phyloP scores from a whole-genome alignment of 2,797 vertebrate genomes.

The Sorex maritimensis region DNA sequence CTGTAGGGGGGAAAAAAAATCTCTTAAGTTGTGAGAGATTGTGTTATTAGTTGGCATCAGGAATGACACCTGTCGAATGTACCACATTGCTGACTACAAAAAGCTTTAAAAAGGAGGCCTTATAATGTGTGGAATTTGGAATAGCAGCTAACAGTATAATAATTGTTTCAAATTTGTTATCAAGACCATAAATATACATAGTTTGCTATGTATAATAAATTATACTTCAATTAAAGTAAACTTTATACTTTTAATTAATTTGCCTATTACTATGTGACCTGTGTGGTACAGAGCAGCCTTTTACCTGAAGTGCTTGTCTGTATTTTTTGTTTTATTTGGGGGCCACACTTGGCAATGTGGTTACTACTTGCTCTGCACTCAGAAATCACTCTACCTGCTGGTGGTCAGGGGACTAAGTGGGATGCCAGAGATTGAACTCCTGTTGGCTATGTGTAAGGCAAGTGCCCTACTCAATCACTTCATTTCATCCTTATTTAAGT shows the following conservation, averaged over 20 bases:
- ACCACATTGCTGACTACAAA: conserved; percentile 38
- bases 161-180: conserved; percentile 1
- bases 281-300: background rate
- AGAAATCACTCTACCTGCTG: too few species aligned
- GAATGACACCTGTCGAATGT: conserved; percentile 41
- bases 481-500: background rate
- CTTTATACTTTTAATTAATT: conserved; percentile 32
- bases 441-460: too few species aligned
- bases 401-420: too few species aligned
- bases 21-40: conserved; percentile 28
- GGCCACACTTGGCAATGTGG: too few species aligned
- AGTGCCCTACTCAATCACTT: too few species aligned
- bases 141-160: conserved; percentile 18
- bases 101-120: background rate
- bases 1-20: conserved; percentile 1
- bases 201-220: background rate
- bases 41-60: conserved; percentile 40
- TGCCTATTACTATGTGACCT: background rate
- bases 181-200: background rate
- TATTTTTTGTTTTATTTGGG: background rate
- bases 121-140: background rate
- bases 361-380: too few species aligned
- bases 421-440: too few species aligned
- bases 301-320: background rate
- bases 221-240: background rate